phyloP scores from a whole-genome alignment of 1,140 invertebrate genomes.

The Atta texana region DNA sequence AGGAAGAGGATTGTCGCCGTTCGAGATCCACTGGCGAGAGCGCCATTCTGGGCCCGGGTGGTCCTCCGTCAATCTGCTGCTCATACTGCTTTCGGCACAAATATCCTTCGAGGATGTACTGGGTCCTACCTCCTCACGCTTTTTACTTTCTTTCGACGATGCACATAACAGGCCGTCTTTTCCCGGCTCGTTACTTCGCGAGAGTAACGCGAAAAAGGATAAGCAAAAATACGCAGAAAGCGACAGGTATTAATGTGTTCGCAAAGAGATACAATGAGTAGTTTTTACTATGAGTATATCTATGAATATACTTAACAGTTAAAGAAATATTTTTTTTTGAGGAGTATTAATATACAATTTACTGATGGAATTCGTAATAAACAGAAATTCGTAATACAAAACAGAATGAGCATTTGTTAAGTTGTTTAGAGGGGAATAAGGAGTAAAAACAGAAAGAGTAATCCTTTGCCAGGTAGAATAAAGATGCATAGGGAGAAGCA shows the following conservation, averaged over 20 bases:
- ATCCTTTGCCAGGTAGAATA: neutral
- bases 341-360: neutral
- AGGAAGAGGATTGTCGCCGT: conserved; percentile 70
- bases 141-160: conserved; percentile 62
- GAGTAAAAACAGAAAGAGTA: neutral
- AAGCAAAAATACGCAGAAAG: conserved; percentile 11
- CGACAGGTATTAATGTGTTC: conserved; percentile 43
- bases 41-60: conserved; percentile 76
- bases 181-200: conserved; percentile 49
- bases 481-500: conserved; percentile 15
- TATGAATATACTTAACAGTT: neutral
- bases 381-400: neutral
- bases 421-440: neutral
- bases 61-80: conserved; percentile 79
- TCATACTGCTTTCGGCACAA: conserved; percentile 80
- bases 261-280: neutral
- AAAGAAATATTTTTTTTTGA: neutral
- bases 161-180: conserved; percentile 45
- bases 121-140: conserved; percentile 46
- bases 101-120: conserved; percentile 77
- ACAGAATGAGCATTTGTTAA: neutral
- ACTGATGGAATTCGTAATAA: too few relatives aligned
- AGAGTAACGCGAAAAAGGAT: conserved; percentile 45
- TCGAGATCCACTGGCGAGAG: conserved; percentile 69
- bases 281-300: neutral